These are phyloP conservation scores for Nothura maculosa DNA, from an alignment of 2,797 vertebrate species.

Conservation along the genomic window DNA sequence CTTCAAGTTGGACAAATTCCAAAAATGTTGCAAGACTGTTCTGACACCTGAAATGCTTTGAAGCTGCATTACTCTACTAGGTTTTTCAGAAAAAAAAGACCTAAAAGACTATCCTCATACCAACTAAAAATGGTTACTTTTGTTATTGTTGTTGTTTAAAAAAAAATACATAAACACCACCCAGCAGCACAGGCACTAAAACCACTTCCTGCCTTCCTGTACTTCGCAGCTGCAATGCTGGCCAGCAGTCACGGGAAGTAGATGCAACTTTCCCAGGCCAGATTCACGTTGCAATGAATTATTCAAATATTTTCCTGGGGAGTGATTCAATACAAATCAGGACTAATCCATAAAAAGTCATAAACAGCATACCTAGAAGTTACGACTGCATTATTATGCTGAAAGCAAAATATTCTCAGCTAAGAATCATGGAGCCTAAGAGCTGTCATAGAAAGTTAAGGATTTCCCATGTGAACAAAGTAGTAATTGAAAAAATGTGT, in stretches of 20 bases:
- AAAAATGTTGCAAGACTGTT: not conserved
- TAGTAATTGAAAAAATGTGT: not conserved
- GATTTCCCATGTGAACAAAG: not conserved
- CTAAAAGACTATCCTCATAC: not conserved
- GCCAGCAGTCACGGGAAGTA: not conserved
- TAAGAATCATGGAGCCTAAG: slow-evolving; percentile 5
- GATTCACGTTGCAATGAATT: not conserved
- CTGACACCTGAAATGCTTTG: not conserved
- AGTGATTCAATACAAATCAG: not conserved
- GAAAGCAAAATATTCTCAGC: slow-evolving; percentile 5
- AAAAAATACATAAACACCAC: too few species aligned
- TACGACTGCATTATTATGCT: not conserved
- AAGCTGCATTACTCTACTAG: not conserved
- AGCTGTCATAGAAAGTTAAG: not conserved
- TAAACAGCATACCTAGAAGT: not conserved
- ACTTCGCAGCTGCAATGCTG: not conserved
- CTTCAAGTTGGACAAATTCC: not conserved
- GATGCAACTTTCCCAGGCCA: not conserved
- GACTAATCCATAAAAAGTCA: not conserved
- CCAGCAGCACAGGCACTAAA: not conserved
- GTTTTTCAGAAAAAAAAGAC: not conserved
- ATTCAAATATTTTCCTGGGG: not conserved
- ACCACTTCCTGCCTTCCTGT: not conserved
- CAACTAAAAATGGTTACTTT: rapidly evolving
- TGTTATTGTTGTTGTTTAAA: not conserved